Evolutionary conservation across 2,797 vertebrate species (phyloP).

Genomic region (Uromys caudimaculatus): DNA sequence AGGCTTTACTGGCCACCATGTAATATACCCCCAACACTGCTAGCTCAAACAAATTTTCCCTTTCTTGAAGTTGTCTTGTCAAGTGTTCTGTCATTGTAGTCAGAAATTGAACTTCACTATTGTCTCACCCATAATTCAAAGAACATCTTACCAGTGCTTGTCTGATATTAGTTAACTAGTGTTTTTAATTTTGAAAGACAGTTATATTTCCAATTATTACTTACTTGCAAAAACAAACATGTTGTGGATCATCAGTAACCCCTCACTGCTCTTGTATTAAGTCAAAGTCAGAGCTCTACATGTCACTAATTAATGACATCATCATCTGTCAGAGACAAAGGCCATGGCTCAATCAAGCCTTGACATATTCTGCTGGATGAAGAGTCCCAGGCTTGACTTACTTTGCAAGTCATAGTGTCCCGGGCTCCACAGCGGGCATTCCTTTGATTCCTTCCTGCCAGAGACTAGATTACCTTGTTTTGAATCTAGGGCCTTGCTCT

Average conservation of each 20-base stretch:
- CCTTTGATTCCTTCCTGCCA: no score
- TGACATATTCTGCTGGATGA: no score
- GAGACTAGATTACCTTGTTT: no score
- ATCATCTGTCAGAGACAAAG: no score
- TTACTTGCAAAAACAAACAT: fast-evolving
- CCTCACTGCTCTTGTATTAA: background rate
- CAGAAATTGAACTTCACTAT: no score
- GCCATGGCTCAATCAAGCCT: no score
- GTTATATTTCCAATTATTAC: background rate
- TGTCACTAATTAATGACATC: background rate
- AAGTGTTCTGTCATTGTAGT: background rate
- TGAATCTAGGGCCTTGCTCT: no score
- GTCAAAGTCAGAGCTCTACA: background rate
- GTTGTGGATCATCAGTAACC: background rate
- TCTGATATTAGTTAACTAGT: background rate
- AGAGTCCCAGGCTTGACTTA: no score
- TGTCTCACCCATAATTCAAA: background rate
- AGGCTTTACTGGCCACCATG: background rate
- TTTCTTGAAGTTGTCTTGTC: background rate
- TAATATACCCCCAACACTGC: no score
- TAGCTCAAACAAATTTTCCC: background rate
- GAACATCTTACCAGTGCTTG: background rate
- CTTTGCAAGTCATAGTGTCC: no score
- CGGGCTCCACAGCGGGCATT: no score
- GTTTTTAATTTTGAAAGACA: background rate